Evolutionary conservation across 2,888 invertebrate species (phyloP), one percentile per base, ranked within the genome.

Genomic region (Drepana falcataria): DNA sequence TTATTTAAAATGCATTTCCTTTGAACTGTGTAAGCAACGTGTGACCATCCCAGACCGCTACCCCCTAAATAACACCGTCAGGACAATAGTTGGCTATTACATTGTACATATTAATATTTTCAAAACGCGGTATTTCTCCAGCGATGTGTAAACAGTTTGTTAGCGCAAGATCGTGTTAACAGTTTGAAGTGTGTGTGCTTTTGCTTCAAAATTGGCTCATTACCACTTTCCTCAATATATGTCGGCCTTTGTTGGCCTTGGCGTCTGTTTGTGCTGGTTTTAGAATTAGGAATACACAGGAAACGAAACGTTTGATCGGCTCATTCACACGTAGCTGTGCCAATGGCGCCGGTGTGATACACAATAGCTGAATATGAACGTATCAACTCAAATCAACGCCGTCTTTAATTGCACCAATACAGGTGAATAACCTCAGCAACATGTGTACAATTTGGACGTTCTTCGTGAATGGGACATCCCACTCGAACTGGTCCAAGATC

Each of bases 401-500:
- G 1, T 21, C 69, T 77, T 68, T 75, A 79, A 83, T 83, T 80
- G 77, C 74, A 4, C 73, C 73, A 75, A 75, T 73, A 69, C 54
- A 80, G 85, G 76, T 83, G 78, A 85, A 82, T 66, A 82, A 61
- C 77, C 84, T 51, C 41, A 34, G 57, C 56, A 55, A 56, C 55
- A 51, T 61, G 61, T 64, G 66, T 60, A 69, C 65, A 64, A 73
- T 79, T 79, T 73, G 70, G 75, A 79, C 76, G 69, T 60, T 64
- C 66, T 69, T 79, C 84, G 83, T 85, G 86, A 85, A 86, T 82
- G 81, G 78, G 61, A 75, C 86, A 75, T 69, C 83, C 83, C 79
- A 80, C 79, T 70, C 59, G 60, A 57, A 61, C 63, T 60, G 57
- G 56, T 53, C 57, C 57, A 58, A 69, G 76, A 82, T 76, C 61